phyloP scores from a whole-genome alignment of 2,113 vertebrate genomes.

The Ochotona curzoniae region DNA sequence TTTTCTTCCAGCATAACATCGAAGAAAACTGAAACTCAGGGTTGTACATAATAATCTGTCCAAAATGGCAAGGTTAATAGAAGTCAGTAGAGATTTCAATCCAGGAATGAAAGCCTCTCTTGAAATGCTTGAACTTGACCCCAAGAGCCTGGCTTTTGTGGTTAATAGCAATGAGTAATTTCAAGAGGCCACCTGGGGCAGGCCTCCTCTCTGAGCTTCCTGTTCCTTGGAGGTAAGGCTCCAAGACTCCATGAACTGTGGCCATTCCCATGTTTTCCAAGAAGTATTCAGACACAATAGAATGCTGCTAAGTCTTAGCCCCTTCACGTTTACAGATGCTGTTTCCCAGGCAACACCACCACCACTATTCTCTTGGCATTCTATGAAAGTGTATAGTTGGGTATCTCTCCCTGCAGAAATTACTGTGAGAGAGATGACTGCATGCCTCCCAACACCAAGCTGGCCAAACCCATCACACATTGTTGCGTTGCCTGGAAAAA shows the following conservation, averaged over 20 bases:
- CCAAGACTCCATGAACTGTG: not conserved
- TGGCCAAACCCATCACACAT: not conserved
- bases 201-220: not conserved
- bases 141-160: not conserved
- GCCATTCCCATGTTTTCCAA: not conserved
- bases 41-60: not conserved
- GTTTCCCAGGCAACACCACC: not conserved
- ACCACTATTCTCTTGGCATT: not conserved
- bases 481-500: not conserved
- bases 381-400: not conserved
- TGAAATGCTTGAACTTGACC: not conserved
- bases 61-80: not conserved
- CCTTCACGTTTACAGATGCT: not conserved
- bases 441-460: not conserved
- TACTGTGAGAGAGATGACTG: not conserved
- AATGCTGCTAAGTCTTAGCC: not conserved
- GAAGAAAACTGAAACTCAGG: not conserved
- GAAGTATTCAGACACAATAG: not conserved
- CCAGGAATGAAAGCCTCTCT: not conserved
- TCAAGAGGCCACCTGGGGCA: not conserved
- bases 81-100: not conserved
- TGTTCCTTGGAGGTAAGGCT: not conserved
- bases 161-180: not conserved
- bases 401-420: not conserved
- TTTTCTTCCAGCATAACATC: constrained; percentile 1